Evolutionary conservation across 2,797 vertebrate species (phyloP), one percentile per base, ranked within the genome.

Genomic region (Glossophaga mutica): DNA sequence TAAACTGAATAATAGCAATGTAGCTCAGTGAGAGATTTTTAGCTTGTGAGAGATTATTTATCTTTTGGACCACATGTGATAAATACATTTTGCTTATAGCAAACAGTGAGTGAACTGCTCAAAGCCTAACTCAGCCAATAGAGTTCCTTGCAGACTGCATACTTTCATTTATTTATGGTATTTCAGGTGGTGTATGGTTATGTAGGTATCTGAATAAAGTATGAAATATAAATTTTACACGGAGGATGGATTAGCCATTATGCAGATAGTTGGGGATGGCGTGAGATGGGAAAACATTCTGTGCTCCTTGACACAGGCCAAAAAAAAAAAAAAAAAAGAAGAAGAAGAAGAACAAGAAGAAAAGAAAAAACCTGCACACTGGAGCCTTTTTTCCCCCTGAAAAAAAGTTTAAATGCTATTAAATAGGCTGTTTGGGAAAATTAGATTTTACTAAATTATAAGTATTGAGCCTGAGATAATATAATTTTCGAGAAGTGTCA

Each of bases 381-480:
- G 90, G 44, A 68, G 39, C 26, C 59, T 67, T 74, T 46, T 73
- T 18, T 18, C 0, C 29, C 9, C 19, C 26, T 82, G 39, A 34
- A 52, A 34, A 6, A 67, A 67, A 37, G 29, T 50, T 87, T 85
- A 68, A 94, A 15, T 83, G 70, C 26, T 81, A 84, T 92, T 88
- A 74, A 89, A 52, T 32, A 71, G 42, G 92, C 12, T 74, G 21
- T 83, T 96, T 86, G 87, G 77, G 76, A 95, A 87, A 88, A 37
- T 57, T 29, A 76, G 29, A 91, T 83, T 95, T 96, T 65, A 70
- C 37, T 93, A 71, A 73, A 73, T 65, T 2, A 0, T 76, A 74
- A 87, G 42, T 39, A 16, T 68, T 65, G 39, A 85, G 89, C 83
- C 32, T 92, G 59, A 81, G 50, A 70, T 78, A 89, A 76, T 86